phyloP scores from a whole-genome alignment of 2,888 invertebrate genomes.

The Phaonia tiefii region DNA sequence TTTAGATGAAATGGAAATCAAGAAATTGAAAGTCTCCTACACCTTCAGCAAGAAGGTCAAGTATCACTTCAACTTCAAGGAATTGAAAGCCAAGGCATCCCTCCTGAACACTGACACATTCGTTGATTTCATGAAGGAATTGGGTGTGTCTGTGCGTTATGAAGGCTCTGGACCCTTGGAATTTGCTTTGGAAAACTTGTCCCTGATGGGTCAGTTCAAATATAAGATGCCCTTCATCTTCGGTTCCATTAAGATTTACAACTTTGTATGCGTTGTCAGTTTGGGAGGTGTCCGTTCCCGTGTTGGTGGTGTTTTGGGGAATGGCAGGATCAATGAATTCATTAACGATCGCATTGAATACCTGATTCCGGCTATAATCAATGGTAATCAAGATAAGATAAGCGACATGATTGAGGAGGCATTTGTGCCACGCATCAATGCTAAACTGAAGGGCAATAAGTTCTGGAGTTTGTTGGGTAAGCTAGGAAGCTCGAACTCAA shows the following conservation, averaged over 20 bases:
- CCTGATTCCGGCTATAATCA: conserved; percentile 72
- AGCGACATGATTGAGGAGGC: conserved; percentile 70
- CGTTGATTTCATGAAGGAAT: conserved; percentile 70
- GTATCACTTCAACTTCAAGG: conserved; percentile 72
- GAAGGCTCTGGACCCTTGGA: conserved; percentile 74
- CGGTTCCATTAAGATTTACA: conserved; percentile 76
- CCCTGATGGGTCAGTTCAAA: conserved; percentile 75
- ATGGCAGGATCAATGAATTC: conserved; percentile 72
- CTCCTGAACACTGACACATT: conserved; percentile 71
- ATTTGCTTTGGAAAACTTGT: conserved; percentile 73
- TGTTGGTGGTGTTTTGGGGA: conserved; percentile 76
- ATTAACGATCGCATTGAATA: conserved; percentile 74
- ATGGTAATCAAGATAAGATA: conserved; percentile 72
- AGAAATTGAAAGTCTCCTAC: conserved; percentile 74
- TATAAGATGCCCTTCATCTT: conserved; percentile 76
- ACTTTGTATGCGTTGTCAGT: conserved; percentile 71
- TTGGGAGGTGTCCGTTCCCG: conserved; percentile 74
- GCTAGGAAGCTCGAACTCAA: conserved; percentile 48
- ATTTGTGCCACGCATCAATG: conserved; percentile 74
- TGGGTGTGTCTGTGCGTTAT: conserved; percentile 74
- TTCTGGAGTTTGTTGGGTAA: conserved; percentile 73
- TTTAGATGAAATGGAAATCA: conserved; percentile 73
- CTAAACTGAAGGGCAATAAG: conserved; percentile 73
- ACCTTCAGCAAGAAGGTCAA: conserved; percentile 74
- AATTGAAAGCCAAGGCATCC: conserved; percentile 71